Evolutionary conservation across 92 coral and sea anemone species (phyloP).

Genomic region (Zoanthus solanderi): DNA sequence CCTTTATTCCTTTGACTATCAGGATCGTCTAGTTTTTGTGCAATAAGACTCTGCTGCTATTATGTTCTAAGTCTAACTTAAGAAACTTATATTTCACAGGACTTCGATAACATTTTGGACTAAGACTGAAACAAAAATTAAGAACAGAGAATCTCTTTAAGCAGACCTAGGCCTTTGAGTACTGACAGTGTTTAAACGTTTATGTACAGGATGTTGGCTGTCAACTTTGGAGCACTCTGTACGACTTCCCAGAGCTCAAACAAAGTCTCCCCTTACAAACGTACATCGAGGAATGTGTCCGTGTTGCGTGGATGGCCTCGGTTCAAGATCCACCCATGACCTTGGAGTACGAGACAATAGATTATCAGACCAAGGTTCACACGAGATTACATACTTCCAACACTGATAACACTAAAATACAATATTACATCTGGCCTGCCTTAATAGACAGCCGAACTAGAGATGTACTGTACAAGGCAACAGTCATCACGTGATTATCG

Average conservation of each 20-base stretch:
- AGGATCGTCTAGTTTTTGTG: too few species aligned
- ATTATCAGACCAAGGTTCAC: conserved; percentile 72
- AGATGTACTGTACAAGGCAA: conserved; percentile 82
- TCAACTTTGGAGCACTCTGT: conserved; percentile 87
- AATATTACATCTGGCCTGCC: conserved; percentile 94
- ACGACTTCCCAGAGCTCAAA: conserved; percentile 94
- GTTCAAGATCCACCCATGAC: conserved; percentile 90
- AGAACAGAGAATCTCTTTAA: background rate
- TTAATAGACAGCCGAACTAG: conserved; percentile 79
- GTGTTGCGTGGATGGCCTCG: conserved; percentile 87
- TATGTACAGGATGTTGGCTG: conserved; percentile 73
- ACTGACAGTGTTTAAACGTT: background rate
- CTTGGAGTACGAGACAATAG: conserved; percentile 74
- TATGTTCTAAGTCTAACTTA: too few species aligned
- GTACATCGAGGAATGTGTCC: conserved; percentile 92
- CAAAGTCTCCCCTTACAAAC: conserved; percentile 71
- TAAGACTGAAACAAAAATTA: background rate
- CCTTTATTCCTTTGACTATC: too few species aligned
- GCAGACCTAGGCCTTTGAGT: background rate
- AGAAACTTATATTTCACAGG: too few species aligned
- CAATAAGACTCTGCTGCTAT: too few species aligned
- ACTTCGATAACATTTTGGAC: too few species aligned
- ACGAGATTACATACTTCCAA: conserved; percentile 81
- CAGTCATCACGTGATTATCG: conserved; percentile 79
- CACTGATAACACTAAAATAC: conserved; percentile 56